phyloP scores from a whole-genome alignment of 2,113 vertebrate species.

The Mustela lutreola region DNA sequence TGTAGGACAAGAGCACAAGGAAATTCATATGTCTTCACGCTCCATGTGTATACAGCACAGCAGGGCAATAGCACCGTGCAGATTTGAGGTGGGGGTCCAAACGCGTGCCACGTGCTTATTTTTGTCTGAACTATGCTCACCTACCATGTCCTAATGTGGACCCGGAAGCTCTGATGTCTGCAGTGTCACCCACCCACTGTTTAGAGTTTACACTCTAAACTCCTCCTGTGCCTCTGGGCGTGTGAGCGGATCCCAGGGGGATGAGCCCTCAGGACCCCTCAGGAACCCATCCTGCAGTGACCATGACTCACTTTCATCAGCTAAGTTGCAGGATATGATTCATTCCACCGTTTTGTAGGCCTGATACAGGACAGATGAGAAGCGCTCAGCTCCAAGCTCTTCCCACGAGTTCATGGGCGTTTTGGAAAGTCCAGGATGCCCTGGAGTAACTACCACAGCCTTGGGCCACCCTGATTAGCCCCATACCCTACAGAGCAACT shows the following conservation, averaged over 20 bases:
- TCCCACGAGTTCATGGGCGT: not conserved
- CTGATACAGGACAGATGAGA: not conserved
- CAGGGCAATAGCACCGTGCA: not conserved
- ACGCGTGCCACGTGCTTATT: not conserved
- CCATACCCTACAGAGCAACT: not conserved
- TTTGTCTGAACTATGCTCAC: not conserved
- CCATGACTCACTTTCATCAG: not conserved
- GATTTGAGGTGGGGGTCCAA: not conserved
- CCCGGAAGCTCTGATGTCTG: not conserved
- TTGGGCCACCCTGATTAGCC: not conserved
- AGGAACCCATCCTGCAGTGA: not conserved
- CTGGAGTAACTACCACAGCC: not conserved
- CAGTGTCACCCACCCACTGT: not conserved
- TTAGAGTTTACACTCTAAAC: too few relatives aligned
- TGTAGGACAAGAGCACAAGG: not conserved
- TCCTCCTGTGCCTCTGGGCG: not conserved
- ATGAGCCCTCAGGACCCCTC: not conserved
- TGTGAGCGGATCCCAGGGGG: not conserved
- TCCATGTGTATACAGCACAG: rapidly evolving
- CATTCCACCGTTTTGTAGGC: not conserved
- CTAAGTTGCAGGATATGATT: rapidly evolving
- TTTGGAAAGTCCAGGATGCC: not conserved
- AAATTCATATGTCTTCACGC: not conserved
- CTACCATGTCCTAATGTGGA: not conserved
- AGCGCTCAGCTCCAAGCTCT: not conserved